phyloP scores from a whole-genome alignment of 2,888 invertebrate genomes.

The Steromphala cineraria region DNA sequence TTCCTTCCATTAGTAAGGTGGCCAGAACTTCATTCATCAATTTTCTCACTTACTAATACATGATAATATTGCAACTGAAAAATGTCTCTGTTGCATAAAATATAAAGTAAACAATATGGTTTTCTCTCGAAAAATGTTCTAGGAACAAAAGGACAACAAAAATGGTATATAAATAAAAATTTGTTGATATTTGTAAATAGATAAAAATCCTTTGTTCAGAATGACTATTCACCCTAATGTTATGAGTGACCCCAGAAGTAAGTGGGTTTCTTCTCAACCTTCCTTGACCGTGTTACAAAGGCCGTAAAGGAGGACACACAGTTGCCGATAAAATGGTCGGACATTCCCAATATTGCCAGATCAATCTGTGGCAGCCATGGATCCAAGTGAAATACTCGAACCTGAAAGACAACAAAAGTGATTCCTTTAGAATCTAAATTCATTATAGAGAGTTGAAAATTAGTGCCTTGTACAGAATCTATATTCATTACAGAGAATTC shows the following conservation, averaged over 20 bases:
- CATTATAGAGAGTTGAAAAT: too few species aligned
- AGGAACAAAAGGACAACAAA: background rate
- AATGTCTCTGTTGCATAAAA: too few species aligned
- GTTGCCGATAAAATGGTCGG: slow-evolving; percentile 73
- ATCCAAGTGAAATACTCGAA: slow-evolving; percentile 67
- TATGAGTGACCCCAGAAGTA: slow-evolving; percentile 60
- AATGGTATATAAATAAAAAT: background rate
- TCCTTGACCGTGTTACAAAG: slow-evolving; percentile 68
- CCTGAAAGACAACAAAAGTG: slow-evolving; percentile 51
- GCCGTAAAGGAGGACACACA: slow-evolving; percentile 74
- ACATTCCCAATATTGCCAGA: slow-evolving; percentile 66
- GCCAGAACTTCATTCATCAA: too few species aligned
- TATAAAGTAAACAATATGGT: too few species aligned
- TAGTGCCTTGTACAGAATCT: too few species aligned
- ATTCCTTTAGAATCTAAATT: too few species aligned
- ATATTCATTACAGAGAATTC: too few species aligned
- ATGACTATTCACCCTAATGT: background rate
- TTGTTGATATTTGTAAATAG: background rate
- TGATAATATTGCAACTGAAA: too few species aligned
- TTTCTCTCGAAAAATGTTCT: too few species aligned
- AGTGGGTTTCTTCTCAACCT: slow-evolving; percentile 53
- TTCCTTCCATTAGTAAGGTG: too few species aligned
- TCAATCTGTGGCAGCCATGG: slow-evolving; percentile 73
- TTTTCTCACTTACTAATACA: too few species aligned
- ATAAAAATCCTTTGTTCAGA: background rate